Evolutionary conservation across 2,888 invertebrate species (phyloP).

Genomic region (Quadroppia sp.): DNA sequence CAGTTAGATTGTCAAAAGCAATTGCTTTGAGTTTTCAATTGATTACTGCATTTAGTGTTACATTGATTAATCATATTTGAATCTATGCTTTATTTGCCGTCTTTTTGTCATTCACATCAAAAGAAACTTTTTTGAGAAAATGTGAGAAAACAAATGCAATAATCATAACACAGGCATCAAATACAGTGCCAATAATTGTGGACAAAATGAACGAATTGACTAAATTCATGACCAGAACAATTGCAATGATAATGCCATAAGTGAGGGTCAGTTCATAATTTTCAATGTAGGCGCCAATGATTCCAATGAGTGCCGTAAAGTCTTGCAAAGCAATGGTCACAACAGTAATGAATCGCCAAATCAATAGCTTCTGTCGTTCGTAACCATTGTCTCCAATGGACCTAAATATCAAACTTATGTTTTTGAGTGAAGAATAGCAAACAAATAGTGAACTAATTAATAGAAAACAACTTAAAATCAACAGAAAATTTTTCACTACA

Average conservation of each 20-base stretch:
- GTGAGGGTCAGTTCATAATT: constrained; percentile 28
- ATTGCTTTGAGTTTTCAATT: too few species aligned
- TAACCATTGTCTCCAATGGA: neutral
- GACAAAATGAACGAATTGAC: neutral
- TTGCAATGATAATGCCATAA: neutral
- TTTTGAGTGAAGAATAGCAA: neutral
- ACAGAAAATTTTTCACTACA: constrained; percentile 11
- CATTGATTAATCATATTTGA: too few species aligned
- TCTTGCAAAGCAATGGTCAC: constrained; percentile 26
- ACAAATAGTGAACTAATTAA: neutral
- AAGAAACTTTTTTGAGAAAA: neutral
- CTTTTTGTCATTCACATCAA: neutral
- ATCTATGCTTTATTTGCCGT: too few species aligned
- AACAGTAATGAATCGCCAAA: constrained; percentile 21
- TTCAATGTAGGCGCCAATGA: neutral
- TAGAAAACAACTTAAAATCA: neutral
- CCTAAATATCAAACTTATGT: too few species aligned
- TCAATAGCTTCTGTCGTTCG: neutral
- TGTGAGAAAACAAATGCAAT: constrained; percentile 5
- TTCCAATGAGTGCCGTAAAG: neutral
- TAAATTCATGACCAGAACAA: neutral
- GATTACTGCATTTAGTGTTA: too few species aligned
- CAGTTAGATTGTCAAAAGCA: too few species aligned
- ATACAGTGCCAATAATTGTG: constrained; percentile 17
- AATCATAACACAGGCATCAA: neutral